Evolutionary conservation across 2,113 vertebrate genomes (phyloP), one percentile per base, ranked within the genome.

Genomic region (Sorex fumeus): DNA sequence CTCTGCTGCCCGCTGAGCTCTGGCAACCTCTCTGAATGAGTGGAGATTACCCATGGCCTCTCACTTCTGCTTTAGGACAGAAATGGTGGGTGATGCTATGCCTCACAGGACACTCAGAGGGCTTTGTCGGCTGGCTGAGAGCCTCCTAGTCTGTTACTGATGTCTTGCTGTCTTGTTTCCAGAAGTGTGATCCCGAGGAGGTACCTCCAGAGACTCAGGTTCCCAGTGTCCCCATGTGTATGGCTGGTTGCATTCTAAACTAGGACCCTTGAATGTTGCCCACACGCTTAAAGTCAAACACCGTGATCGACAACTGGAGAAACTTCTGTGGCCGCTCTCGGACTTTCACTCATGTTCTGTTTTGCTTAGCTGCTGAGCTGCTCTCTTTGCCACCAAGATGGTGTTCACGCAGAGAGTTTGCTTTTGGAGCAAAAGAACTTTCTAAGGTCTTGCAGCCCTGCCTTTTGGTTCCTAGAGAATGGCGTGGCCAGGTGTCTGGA

Each of bases 1-100:
- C 94, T 81, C 53, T 30, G 34, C 79, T 86, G 50, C 57, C 91
- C 88, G 40, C 36, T 50, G 71, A 91, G 70, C 82, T 25, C 57
- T 87, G 25, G 78, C 40, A 71, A 75, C 50, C 60, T 74, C 40
- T 80, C 43, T 60, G 34, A 57, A 57, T 34, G 21, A 67, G 9
- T 47, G 43, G 72, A 83, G 67, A 60, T 69, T 19, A 60, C 64
- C 66, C 40, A 2, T 13, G 72, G n/a, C 80, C 36, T 8, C 79
- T 3, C 32, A 47, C 32, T 10, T 88, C 57, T 27, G 57, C 43
- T 76, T 74, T 60, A 64, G 25, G 75, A 57, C 85, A 84, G n/a
- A 71, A 27, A 34, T 50, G 11, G 7, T 84, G 57, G 84, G 75
- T 43, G 34, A 30, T 50, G 9, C 34, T 57, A 4, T 77, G 27